phyloP scores from a whole-genome alignment of 2,113 vertebrate species.

The Recurvirostra avosetta region DNA sequence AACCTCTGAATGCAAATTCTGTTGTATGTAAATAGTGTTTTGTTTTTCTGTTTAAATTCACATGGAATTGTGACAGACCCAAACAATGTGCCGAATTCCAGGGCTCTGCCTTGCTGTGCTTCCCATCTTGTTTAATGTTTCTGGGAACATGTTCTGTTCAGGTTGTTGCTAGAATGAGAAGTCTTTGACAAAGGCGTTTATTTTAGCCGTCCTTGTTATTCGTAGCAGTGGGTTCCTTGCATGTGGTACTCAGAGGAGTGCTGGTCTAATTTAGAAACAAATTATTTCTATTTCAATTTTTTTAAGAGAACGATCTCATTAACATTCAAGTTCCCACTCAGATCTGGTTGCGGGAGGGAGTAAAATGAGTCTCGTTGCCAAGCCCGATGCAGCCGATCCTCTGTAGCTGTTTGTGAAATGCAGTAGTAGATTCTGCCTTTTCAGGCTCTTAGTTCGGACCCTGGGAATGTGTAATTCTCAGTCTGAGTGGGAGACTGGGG shows the following conservation, averaged over 20 bases:
- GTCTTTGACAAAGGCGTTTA: neutral
- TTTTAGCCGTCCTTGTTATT: neutral
- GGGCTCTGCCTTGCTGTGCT: neutral
- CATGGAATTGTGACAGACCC: no score
- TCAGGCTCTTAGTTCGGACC: neutral
- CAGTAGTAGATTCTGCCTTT: neutral
- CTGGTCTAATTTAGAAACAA: conserved; percentile 1
- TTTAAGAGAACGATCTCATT: neutral
- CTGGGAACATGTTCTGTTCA: rapidly evolving
- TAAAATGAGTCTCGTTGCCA: neutral
- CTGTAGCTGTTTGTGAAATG: neutral
- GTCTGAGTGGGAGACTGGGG: neutral
- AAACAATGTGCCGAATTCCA: rapidly evolving
- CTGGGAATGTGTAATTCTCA: neutral
- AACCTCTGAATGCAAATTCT: neutral
- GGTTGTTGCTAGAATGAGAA: neutral
- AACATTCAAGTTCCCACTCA: neutral
- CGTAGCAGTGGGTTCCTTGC: neutral
- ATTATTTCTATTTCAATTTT: conserved; percentile 11
- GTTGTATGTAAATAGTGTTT: rapidly evolving
- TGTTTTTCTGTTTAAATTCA: neutral
- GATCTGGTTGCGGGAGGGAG: neutral
- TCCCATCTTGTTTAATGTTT: neutral
- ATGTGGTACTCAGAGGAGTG: neutral
- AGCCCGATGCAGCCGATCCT: neutral